Base-by-base conservation (phyloP, 2,113 vertebrate genomes). In the Sinosuthora webbiana region DNA sequence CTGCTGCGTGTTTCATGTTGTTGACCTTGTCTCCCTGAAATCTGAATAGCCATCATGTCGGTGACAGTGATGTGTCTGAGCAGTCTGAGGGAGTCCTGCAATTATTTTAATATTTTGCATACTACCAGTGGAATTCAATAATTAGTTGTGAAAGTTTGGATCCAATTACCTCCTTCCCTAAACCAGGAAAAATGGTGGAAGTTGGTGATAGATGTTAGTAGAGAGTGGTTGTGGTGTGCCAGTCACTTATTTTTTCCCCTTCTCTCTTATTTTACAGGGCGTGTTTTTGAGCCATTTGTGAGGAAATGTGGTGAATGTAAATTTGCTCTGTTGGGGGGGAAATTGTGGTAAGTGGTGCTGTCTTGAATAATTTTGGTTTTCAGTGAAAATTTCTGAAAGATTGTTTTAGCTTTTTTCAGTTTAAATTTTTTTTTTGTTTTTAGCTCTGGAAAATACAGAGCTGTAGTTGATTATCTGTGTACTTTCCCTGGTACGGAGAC, bases 281-380 rank as follows among this genome's bases (percentile, higher is more conserved):
- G 55, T 86, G 59, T 90, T 94, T 93, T 80, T 0, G 0, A 96
- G 80, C 81, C 75, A 47, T 67, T 90, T 73, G 62, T 92, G 95
- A 95, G 83, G 97, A 97, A 82, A 97, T 97, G 97, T 96, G 97
- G 96, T 95, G 95, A 95, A 97, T 64, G 84, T 83, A 74, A 94
- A 83, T 89, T 95, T 91, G 53, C 79, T 95, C 57, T 94, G 2
- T 53, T 84, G 73, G 70, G 83, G 84, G 88, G 68, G 13, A 94
- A 81, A 90, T 77, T 93, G 79, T 93, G 97, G 97, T 97, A 96
- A 97, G 97, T 93, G 39, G 2, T 49, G 25, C 57, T 60, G 4
- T 44, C 67, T 95, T 81, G 52, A 81, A 92, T 22, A 71, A 21
- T 68, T 83, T 59, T 33, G 11, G 6, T 41, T 79, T 91, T 53